Conservation (phyloP, 2,797 vertebrate genomes). For the Sciurus carolinensis region DNA sequence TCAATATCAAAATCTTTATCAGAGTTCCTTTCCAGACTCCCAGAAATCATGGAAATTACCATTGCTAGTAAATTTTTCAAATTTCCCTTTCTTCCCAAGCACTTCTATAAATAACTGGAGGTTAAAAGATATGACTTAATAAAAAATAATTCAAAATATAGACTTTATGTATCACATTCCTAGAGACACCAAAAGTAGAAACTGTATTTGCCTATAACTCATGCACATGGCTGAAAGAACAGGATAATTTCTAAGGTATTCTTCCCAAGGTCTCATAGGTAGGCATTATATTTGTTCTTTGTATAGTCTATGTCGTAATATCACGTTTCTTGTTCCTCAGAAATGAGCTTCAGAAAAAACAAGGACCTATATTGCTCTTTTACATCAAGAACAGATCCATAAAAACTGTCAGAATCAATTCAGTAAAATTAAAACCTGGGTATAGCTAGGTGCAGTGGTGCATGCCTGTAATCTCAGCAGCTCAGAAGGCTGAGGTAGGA, state of each 20-base stretch:
- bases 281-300: background rate
- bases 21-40: background rate
- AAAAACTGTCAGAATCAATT: background rate
- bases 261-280: background rate
- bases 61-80: background rate
- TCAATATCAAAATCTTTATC: slow-evolving; percentile 39
- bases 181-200: background rate
- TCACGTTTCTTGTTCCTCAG: background rate
- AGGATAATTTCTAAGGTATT: background rate
- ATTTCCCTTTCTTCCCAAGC: background rate
- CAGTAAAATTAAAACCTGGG: background rate
- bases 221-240: background rate
- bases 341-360: background rate
- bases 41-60: background rate
- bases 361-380: background rate
- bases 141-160: background rate
- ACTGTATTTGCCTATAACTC: background rate
- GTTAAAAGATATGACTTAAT: background rate
- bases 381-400: background rate
- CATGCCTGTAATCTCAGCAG: no score
- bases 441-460: no score
- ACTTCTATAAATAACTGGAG: background rate
- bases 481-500: no score
- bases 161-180: background rate
- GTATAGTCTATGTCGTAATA: background rate